phyloP scores from a whole-genome alignment of 2,113 vertebrate genomes.

The Pteropus alecto region DNA sequence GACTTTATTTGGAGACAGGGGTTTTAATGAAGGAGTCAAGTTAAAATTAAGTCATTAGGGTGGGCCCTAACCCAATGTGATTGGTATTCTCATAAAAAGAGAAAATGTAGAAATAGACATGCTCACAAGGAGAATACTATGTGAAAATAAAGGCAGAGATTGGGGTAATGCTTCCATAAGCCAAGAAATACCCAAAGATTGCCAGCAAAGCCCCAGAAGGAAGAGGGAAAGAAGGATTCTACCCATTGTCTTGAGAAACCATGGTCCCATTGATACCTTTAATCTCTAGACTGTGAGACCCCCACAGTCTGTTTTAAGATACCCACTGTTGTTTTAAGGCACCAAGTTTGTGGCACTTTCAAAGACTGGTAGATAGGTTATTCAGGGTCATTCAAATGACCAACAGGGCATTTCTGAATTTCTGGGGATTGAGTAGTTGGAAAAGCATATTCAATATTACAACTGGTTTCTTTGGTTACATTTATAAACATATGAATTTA shows the following conservation, averaged over 20 bases:
- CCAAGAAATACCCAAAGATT: neutral
- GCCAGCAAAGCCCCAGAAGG: neutral
- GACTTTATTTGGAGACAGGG: too few species aligned
- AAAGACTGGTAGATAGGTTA: accelerated
- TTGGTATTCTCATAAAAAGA: too few species aligned
- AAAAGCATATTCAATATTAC: neutral
- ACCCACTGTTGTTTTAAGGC: too few species aligned
- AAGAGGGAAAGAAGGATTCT: neutral
- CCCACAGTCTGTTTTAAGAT: too few species aligned
- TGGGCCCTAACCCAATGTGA: too few species aligned
- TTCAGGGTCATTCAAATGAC: neutral
- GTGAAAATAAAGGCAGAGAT: neutral
- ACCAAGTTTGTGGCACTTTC: neutral
- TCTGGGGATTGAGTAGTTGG: neutral
- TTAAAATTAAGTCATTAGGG: too few species aligned
- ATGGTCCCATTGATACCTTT: too few species aligned
- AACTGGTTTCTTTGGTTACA: neutral
- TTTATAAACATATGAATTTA: neutral
- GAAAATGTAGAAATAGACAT: too few species aligned
- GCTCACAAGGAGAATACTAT: too few species aligned
- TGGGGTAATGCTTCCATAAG: neutral
- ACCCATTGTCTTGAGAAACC: too few species aligned
- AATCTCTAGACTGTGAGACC: too few species aligned
- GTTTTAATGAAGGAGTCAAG: too few species aligned
- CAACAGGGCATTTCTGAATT: neutral